Percentiles rank a stretch among this genome's conserved stretches.
phyloP scores from a whole-genome alignment of 2,888 invertebrate species.

The Antitype chi region DNA sequence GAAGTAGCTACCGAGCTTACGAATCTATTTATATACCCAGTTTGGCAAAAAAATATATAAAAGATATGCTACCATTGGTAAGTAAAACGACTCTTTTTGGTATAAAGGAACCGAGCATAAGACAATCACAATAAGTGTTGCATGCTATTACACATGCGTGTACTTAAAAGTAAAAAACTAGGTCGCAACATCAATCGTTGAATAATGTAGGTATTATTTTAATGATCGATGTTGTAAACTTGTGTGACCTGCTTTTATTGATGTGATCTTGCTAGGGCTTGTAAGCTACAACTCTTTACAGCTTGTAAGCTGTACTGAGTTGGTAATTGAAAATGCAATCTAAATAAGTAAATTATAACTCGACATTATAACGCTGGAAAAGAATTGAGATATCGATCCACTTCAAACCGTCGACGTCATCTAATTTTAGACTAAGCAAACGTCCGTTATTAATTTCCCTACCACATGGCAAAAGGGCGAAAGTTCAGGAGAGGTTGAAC shows the following conservation, averaged over 20 bases:
- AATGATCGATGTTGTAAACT: no score
- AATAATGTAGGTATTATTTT: background rate
- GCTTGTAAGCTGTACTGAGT: background rate
- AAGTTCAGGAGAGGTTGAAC: slow-evolving; percentile 3
- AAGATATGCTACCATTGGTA: no score
- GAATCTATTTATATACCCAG: no score
- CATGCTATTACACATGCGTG: slow-evolving; percentile 2
- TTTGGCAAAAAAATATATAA: no score
- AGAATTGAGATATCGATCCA: slow-evolving; percentile 3
- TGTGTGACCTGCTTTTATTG: no score
- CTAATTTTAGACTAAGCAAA: background rate
- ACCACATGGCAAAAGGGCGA: background rate
- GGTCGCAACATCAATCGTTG: slow-evolving; percentile 16
- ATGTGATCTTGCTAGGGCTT: no score
- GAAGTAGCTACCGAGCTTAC: no score
- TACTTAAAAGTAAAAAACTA: slow-evolving; percentile 16
- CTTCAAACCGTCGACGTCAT: background rate
- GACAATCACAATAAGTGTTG: background rate
- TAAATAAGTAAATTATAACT: background rate
- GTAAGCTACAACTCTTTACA: no score
- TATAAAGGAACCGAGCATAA: background rate
- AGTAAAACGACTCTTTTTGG: no score
- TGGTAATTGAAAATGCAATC: background rate
- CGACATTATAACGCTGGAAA: background rate
- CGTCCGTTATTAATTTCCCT: slow-evolving; percentile 12